Evolutionary conservation across 2,888 invertebrate genomes (phyloP).

Genomic region (Xestia ashworthii): DNA sequence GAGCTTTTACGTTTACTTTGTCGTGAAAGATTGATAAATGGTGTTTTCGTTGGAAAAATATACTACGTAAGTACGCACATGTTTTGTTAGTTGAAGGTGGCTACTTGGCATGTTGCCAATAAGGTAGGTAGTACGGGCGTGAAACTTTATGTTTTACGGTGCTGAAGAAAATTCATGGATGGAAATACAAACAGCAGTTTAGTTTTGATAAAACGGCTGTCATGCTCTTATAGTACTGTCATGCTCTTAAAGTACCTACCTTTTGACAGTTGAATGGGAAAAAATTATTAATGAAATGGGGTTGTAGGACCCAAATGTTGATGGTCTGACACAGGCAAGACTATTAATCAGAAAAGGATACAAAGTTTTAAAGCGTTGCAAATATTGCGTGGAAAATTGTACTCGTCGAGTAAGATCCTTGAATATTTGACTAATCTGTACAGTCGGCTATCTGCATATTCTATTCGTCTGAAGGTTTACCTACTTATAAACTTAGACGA

Average conservation of each 20-base stretch:
- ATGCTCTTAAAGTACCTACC: not conserved
- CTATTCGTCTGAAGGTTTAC: constrained; percentile 24
- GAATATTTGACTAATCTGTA: constrained; percentile 22
- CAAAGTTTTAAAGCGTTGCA: not conserved
- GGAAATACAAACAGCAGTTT: not conserved
- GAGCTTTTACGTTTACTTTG: constrained; percentile 16
- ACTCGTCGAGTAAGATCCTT: constrained; percentile 8
- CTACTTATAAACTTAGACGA: constrained; percentile 20
- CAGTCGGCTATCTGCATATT: constrained; percentile 25
- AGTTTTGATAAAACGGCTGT: not conserved
- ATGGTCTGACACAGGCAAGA: not conserved
- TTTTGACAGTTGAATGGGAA: not conserved
- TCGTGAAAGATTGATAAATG: constrained; percentile 13
- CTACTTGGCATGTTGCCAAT: constrained; percentile 32
- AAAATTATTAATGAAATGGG: not conserved
- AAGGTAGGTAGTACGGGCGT: not conserved
- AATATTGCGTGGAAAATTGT: not conserved
- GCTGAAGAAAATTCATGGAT: constrained; percentile 6
- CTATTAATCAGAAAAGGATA: not conserved
- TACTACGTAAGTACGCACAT: not conserved
- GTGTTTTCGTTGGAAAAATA: not conserved
- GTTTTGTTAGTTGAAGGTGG: constrained; percentile 4
- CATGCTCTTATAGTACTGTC: not conserved
- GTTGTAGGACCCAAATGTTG: not conserved
- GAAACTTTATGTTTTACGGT: not conserved